Evolutionary conservation across 2,888 invertebrate species (phyloP).

Genomic region (Plagodis pulveraria): DNA sequence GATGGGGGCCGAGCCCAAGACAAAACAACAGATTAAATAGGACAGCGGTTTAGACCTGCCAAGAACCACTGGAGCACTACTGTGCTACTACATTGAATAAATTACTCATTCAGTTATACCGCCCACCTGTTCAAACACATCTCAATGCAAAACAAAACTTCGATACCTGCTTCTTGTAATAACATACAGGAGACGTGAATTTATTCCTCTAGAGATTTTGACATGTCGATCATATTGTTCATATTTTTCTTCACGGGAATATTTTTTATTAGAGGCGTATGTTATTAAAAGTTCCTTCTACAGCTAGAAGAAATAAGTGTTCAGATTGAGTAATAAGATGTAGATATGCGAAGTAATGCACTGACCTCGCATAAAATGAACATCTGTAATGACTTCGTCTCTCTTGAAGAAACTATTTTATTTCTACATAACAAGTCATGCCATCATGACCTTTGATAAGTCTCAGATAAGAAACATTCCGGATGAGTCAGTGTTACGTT

Average conservation of each 20-base stretch:
- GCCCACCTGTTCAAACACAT: slow-evolving; percentile 35
- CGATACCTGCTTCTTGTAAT: slow-evolving; percentile 8
- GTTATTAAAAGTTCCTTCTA: too few species aligned
- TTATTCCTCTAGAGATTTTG: too few species aligned
- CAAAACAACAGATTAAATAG: slow-evolving; percentile 18
- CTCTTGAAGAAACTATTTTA: slow-evolving; percentile 4
- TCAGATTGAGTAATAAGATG: too few species aligned
- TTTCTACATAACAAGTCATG: slow-evolving; percentile 17
- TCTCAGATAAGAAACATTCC: slow-evolving; percentile 32
- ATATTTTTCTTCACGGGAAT: too few species aligned
- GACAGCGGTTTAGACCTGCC: slow-evolving; percentile 16
- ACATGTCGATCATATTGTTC: too few species aligned
- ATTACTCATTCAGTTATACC: slow-evolving; percentile 29
- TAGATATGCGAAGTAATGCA: too few species aligned
- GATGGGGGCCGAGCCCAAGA: slow-evolving; percentile 15
- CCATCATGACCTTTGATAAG: slow-evolving; percentile 30
- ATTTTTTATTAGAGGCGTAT: too few species aligned
- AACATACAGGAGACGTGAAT: background rate
- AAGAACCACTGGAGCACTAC: slow-evolving; percentile 26
- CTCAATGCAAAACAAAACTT: slow-evolving; percentile 20
- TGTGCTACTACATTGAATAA: slow-evolving; percentile 11
- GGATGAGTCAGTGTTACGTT: slow-evolving; percentile 36
- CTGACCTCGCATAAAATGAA: too few species aligned
- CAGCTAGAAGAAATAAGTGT: too few species aligned
- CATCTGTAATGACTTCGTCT: background rate